These are phyloP conservation scores for Sciurus niger DNA, from an alignment of 2,113 vertebrate species.

Conservation along the genomic window DNA sequence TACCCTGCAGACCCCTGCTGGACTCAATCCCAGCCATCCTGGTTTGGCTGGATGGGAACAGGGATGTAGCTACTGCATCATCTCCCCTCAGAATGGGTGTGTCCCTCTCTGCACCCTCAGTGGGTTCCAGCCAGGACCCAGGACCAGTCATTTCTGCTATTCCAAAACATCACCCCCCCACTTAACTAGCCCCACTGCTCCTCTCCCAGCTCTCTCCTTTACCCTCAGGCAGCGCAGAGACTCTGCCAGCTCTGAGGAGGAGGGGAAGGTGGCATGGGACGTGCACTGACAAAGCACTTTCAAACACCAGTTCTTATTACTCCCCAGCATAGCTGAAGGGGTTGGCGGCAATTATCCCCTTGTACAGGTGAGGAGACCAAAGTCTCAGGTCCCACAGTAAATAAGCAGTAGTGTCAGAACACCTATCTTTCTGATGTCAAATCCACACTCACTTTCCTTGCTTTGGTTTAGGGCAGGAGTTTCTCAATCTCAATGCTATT, in stretches of 20 bases:
- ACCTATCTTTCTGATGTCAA: not conserved
- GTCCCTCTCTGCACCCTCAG: not conserved
- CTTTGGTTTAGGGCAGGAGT: not conserved
- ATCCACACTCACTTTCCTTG: not conserved
- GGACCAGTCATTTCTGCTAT: not conserved
- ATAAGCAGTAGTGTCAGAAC: not conserved
- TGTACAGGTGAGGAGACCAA: not conserved
- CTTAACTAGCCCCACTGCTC: not conserved
- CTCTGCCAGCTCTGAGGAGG: too few species aligned
- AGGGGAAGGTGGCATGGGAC: accelerated
- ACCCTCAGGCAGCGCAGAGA: not conserved
- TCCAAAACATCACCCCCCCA: not conserved
- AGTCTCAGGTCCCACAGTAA: not conserved
- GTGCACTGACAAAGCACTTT: not conserved
- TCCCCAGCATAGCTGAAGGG: not conserved
- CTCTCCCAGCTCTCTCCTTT: not conserved
- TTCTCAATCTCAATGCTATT: not conserved
- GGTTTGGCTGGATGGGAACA: not conserved
- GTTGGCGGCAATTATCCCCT: not conserved
- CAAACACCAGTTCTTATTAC: not conserved
- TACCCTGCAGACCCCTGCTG: not conserved
- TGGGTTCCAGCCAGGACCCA: not conserved
- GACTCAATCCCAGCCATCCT: not conserved
- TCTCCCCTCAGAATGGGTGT: not conserved
- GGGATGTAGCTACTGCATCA: not conserved